Evolutionary conservation across 1,140 invertebrate genomes (phyloP).

Genomic region (Coelopa frigida): DNA sequence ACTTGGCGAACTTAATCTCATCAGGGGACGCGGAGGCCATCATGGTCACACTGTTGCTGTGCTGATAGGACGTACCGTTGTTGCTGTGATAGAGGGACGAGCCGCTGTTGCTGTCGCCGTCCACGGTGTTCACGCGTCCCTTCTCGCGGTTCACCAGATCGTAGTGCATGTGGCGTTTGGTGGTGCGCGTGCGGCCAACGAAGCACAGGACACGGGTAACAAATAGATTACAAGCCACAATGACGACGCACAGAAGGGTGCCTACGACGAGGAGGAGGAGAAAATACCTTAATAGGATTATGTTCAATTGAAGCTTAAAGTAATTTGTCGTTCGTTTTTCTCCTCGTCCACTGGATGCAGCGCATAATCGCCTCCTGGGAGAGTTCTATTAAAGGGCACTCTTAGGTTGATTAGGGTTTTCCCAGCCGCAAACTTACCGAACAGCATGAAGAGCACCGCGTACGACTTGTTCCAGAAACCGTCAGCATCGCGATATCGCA

Average conservation of each 20-base stretch:
- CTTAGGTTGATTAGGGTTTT: no score
- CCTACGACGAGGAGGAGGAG: constrained; percentile 49
- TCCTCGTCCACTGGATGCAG: no score
- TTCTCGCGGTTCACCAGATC: constrained; percentile 36
- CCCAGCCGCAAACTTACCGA: constrained; percentile 64
- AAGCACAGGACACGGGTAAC: constrained; percentile 70
- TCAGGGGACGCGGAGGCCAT: constrained; percentile 57
- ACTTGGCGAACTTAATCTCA: constrained; percentile 72
- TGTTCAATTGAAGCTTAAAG: no score
- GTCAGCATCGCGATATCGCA: constrained; percentile 63
- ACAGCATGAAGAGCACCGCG: constrained; percentile 68
- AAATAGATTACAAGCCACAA: constrained; percentile 73
- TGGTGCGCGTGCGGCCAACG: constrained; percentile 44
- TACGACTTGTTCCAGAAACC: constrained; percentile 60
- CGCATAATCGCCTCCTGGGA: no score
- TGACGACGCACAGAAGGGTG: constrained; percentile 61
- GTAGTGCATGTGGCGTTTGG: constrained; percentile 35
- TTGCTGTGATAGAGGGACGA: constrained; percentile 34
- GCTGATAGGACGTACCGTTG: constrained; percentile 27
- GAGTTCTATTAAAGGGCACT: no score
- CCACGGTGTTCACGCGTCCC: constrained; percentile 19
- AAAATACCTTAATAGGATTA: constrained; percentile 3
- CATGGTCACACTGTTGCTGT: constrained; percentile 39
- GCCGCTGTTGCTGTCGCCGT: constrained; percentile 34
- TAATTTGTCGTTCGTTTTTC: no score